A percentile compares a stretch with the other conserved stretches of the same genome.
phyloP scores from a whole-genome alignment of 2,113 vertebrate genomes.

The Actinemys pallida region DNA sequence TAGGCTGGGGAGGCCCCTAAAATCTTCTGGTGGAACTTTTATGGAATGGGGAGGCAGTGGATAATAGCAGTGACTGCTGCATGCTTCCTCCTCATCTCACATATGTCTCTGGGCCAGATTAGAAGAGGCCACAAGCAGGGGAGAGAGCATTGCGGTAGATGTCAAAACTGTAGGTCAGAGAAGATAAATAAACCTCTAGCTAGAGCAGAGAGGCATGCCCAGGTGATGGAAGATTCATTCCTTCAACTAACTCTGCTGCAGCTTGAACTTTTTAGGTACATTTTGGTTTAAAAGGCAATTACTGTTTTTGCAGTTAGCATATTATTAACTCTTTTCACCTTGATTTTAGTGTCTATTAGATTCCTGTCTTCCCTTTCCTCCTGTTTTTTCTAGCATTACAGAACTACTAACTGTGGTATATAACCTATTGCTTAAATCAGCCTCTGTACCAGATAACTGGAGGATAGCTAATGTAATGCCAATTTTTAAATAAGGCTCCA shows the following conservation, averaged over 20 bases:
- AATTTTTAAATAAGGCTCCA: too few species aligned
- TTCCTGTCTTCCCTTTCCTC: background rate
- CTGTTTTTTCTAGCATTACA: background rate
- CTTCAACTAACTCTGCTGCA: background rate
- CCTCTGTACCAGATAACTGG: too few species aligned
- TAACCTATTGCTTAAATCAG: too few species aligned
- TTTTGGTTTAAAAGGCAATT: background rate
- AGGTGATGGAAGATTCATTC: background rate
- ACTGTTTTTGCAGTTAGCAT: rapidly evolving
- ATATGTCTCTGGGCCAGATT: background rate
- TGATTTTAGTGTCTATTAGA: background rate
- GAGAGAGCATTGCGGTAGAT: background rate
- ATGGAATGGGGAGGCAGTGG: background rate
- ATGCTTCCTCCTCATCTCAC: background rate
- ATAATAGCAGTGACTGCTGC: background rate
- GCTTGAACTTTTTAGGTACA: background rate
- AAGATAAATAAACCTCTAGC: background rate
- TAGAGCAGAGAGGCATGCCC: background rate
- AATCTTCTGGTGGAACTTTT: background rate
- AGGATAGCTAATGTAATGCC: too few species aligned
- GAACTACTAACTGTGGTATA: too few species aligned
- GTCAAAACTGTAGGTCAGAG: background rate
- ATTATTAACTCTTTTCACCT: background rate
- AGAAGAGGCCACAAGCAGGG: background rate
- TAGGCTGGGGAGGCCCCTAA: background rate